These are phyloP conservation scores for Bombus huntii DNA, from an alignment of 1,140 invertebrate genomes.

Conservation along the genomic window DNA sequence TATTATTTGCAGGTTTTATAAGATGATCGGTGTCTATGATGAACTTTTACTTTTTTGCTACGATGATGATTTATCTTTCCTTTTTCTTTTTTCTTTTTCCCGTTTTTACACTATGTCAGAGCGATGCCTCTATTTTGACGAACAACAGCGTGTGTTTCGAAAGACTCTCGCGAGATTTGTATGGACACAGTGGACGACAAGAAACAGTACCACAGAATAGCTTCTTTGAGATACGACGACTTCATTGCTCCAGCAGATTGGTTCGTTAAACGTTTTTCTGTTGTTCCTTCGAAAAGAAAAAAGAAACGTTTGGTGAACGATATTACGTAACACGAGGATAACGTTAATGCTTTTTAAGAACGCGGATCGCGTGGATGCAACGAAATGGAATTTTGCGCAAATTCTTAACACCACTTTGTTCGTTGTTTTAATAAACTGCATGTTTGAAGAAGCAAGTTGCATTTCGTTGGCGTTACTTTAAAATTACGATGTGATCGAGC, in stretches of 20 bases:
- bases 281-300: neutral
- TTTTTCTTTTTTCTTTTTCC: neutral
- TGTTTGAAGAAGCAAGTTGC: neutral
- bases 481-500: neutral
- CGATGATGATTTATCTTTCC: neutral
- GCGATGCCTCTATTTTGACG: neutral
- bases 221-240: neutral
- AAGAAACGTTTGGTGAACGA: neutral
- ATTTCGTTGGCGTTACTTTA: neutral
- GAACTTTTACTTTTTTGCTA: neutral
- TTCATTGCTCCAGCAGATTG: neutral
- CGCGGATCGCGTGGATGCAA: neutral
- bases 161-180: neutral
- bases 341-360: neutral
- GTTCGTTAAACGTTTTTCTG: neutral
- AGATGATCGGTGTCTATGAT: no score
- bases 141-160: neutral
- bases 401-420: neutral
- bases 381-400: slow-evolving; percentile 2
- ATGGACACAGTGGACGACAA: neutral
- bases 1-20: no score
- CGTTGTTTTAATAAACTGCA: neutral
- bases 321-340: neutral
- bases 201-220: neutral
- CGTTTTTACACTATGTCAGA: no score